These are phyloP conservation scores for Diglossa cyanea DNA, from an alignment of 2,797 vertebrate species.

Conservation along the genomic window DNA sequence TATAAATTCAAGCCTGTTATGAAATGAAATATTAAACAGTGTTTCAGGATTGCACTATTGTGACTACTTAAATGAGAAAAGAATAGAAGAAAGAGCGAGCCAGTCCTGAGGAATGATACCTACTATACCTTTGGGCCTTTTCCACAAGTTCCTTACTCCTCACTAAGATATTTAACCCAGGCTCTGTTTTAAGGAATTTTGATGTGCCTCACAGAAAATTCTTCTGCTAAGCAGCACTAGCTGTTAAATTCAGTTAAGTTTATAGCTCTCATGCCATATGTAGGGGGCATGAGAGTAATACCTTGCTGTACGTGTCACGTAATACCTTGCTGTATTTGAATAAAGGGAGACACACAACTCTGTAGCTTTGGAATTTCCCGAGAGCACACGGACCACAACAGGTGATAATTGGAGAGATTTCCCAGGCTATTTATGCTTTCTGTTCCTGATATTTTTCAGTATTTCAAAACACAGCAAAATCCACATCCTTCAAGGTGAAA, in stretches of 20 bases:
- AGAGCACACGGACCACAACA: neutral
- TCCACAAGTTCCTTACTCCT: neutral
- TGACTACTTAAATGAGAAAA: neutral
- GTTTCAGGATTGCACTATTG: neutral
- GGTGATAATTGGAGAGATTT: neutral
- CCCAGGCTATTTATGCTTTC: neutral
- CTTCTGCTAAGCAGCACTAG: neutral
- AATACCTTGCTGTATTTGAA: accelerated
- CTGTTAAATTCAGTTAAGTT: neutral
- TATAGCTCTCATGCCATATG: neutral
- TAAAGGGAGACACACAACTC: accelerated
- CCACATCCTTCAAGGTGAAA: neutral
- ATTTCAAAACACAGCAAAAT: neutral
- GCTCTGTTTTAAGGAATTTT: neutral
- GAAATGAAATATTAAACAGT: neutral
- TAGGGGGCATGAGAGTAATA: neutral
- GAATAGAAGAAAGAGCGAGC: neutral
- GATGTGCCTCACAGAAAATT: neutral
- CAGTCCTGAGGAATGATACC: neutral
- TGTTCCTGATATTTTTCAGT: neutral
- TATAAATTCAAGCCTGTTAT: neutral
- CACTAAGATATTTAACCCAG: neutral
- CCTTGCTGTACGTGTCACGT: neutral
- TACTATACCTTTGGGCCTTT: neutral
- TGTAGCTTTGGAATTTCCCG: neutral